Percentiles rank a stretch among this genome's conserved stretches.
Conservation (phyloP, 2,888 invertebrate species). For the Nomada fabriciana region DNA sequence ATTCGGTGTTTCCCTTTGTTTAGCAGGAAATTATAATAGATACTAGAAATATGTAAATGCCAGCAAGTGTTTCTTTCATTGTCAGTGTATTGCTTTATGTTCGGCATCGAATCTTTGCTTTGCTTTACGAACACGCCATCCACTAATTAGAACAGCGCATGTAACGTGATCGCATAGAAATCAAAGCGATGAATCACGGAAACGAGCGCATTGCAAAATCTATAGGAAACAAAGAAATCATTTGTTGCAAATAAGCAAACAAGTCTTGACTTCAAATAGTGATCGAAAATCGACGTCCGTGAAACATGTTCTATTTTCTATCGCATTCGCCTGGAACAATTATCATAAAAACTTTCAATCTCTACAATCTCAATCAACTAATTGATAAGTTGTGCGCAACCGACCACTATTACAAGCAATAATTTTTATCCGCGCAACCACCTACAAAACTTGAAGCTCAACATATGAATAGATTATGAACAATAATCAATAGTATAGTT, state of each 20-base stretch:
- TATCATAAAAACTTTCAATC: not conserved
- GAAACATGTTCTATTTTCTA: not conserved
- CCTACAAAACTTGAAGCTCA: too few relatives aligned
- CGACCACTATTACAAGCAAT: not conserved
- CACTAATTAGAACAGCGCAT: not conserved
- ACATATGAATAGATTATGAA: too few relatives aligned
- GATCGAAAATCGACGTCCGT: not conserved
- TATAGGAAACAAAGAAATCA: not conserved
- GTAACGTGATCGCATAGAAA: constrained; percentile 3
- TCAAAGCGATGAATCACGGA: constrained; percentile 3
- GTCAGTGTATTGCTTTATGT: not conserved
- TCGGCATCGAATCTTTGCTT: not conserved
- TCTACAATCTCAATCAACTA: not conserved
- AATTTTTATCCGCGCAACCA: not conserved
- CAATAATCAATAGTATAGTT: too few relatives aligned
- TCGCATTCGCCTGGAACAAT: not conserved
- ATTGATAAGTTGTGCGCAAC: too few relatives aligned
- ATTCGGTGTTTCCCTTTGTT: too few relatives aligned
- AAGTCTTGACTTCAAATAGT: not conserved
- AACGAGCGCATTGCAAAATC: not conserved
- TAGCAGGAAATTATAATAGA: not conserved
- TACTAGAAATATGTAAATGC: not conserved
- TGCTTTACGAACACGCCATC: not conserved
- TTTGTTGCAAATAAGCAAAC: not conserved
- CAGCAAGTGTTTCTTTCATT: not conserved